Evolutionary conservation across 2,797 vertebrate species (phyloP).

Genomic region (Pantherophis alleghaniensis): DNA sequence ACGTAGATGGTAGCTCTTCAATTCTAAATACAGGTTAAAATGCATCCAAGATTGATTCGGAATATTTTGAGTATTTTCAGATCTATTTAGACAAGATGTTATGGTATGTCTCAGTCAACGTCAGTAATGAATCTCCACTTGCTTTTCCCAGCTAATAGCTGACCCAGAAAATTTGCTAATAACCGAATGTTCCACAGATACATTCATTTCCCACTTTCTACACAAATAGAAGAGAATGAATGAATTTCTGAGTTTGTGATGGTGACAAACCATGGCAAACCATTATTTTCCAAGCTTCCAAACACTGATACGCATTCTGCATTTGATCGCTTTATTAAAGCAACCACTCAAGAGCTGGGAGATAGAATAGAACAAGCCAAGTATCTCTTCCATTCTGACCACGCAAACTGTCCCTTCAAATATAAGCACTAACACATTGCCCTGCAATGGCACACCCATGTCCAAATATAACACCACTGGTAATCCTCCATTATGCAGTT

Average conservation of each 20-base stretch:
- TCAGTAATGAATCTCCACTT: not conserved
- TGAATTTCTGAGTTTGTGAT: not conserved
- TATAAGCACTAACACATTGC: not conserved
- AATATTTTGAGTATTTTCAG: not conserved
- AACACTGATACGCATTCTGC: not conserved
- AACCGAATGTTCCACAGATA: not conserved
- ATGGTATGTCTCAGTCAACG: not conserved
- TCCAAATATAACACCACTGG: not conserved
- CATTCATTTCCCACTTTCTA: not conserved
- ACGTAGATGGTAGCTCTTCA: too few relatives aligned
- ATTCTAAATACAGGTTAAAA: not conserved
- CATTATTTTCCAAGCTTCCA: not conserved
- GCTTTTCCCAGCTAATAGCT: not conserved
- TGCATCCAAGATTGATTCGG: not conserved
- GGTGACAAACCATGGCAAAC: not conserved
- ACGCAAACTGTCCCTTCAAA: not conserved
- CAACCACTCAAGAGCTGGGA: not conserved
- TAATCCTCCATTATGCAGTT: not conserved
- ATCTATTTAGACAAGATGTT: not conserved
- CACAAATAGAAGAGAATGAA: not conserved
- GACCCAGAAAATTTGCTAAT: not conserved
- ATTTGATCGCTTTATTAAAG: not conserved
- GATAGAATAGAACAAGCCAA: not conserved
- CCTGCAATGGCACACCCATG: not conserved
- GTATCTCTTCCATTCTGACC: not conserved